Base-by-base conservation (phyloP, 1,140 invertebrate genomes). In the Notospermus geniculatus region DNA sequence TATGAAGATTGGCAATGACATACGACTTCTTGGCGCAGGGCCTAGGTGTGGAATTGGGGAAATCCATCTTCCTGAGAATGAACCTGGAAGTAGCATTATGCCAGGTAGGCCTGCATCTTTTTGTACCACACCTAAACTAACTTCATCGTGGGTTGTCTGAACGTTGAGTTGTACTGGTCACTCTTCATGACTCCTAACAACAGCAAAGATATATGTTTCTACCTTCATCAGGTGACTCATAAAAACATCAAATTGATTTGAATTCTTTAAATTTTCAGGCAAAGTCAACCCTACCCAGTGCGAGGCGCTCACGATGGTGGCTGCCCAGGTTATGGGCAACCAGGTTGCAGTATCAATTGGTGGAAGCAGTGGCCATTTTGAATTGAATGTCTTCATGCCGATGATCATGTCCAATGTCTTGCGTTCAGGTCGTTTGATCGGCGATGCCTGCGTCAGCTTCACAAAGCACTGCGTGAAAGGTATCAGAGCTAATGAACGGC, bases 211-310 rank as follows among this genome's bases (percentile, higher is more conserved):
- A n/a, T n/a, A n/a, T n/a, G n/a, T n/a, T n/a, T n/a, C n/a, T n/a
- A n/a, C n/a, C n/a, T n/a, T n/a, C 5, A 36, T 36, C 4, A 15
- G 32, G 32, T 36, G 4, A 36, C 5, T 36, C 4, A 7, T 15
- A 36, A 4, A 36, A 36, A 7, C 32, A 4, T 36, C 32, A 36
- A n/a, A n/a, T n/a, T 36, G 32, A 15, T 36, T 36, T 4, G 32
- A 15, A 36, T 36, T 36, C 15, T 36, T 27, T 19, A 23, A 59
- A 13, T 57, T 74, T 67, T 15, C 71, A 89, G 88, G 89, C 52
- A 98, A 99, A 84, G 95, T 99, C 9, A 99, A 99, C 82, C 97
- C 97, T 45, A 99, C 97, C 0, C 97, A 99, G 77, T 98, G 96
- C 80, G 97, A 99, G 82, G 91, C 97, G 0, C 85, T 99, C 13